Evolutionary conservation across 2,797 vertebrate genomes (phyloP), one percentile per base, ranked within the genome.

Genomic region (Cuculus canorus): DNA sequence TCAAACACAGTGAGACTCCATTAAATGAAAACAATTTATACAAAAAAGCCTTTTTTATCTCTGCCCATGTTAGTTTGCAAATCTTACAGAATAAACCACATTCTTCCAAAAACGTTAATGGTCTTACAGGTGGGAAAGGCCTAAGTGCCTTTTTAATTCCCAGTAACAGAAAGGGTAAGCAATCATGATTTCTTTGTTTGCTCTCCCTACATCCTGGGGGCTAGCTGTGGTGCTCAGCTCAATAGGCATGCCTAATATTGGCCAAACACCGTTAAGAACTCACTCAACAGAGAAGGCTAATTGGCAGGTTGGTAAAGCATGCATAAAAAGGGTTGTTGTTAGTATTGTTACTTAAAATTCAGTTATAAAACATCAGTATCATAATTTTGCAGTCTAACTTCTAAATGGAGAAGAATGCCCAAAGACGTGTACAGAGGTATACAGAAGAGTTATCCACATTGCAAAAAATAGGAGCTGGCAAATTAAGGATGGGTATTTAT

Each of bases 21-120:
- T 85, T 53, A 80, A 82, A 82, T 56, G 12, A 82, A 73, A 95
- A 92, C 39, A 68, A 54, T 88, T 94, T 92, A 69, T 22, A 76
- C 9, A 78, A 79, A 70, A 85, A 72, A 71, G 7, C 72, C 12
- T 33, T 71, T 48, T 90, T 82, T 48, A 50, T 73, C 37, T 35
- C 17, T 64, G 25, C 15, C 28, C n/a, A 54, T 27, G 41, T 48
- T 84, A 72, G 23, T 48, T 89, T 92, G 60, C 39, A 57, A 64
- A 4, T 77, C 50, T 82, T 77, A 52, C 5, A 68, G 32, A 86
- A 57, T 54, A 68, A 89, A 87, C 30, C 13, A 61, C 11, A 23
- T 32, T 80, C 30, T 17, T 73, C n/a, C n/a, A 86, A 78, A 60
- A 73, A 89, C 85, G 52, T 14, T 27, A 17, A 85, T 47, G 43